Evolutionary conservation across 53 echinoderm and acorn worm species (phyloP).

Genomic region (Echinometra lucunter): DNA sequence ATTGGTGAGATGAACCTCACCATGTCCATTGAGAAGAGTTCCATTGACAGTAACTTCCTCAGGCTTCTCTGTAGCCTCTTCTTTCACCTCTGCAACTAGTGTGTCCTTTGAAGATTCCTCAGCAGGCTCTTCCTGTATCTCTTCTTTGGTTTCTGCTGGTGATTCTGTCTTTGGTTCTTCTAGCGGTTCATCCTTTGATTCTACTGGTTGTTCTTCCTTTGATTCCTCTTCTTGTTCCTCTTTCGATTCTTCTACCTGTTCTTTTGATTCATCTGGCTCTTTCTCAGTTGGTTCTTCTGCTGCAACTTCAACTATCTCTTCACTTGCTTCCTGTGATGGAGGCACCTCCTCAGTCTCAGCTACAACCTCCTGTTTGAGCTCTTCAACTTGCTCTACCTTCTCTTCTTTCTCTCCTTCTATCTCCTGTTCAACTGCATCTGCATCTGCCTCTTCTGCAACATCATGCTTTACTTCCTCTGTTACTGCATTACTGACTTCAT

Average conservation of each 20-base stretch:
- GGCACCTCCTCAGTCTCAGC: not conserved
- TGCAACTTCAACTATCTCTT: not conserved
- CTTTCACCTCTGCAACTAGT: not conserved
- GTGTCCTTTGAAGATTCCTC: constrained; percentile 60
- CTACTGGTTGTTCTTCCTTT: constrained; percentile 39
- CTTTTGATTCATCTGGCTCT: not conserved
- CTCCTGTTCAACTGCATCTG: constrained; percentile 8
- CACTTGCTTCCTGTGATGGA: constrained; percentile 12
- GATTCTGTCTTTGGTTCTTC: constrained; percentile 10
- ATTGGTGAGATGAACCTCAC: not conserved
- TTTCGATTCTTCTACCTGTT: not conserved
- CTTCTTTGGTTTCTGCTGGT: constrained; percentile 21
- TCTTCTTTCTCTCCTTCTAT: constrained; percentile 46
- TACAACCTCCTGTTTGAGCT: not conserved
- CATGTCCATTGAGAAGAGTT: constrained; percentile 14
- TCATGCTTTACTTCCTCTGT: constrained; percentile 23
- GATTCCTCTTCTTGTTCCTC: not conserved
- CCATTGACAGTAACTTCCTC: constrained; percentile 12
- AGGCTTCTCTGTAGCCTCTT: constrained; percentile 15
- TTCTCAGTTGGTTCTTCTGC: not conserved
- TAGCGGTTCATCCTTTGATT: not conserved
- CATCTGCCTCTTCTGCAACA: not conserved
- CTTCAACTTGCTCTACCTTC: constrained; percentile 55
- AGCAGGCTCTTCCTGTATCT: constrained; percentile 13
- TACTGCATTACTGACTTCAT: not conserved